Evolutionary conservation across 2,113 vertebrate genomes (phyloP), one percentile per base, ranked within the genome.

Genomic region (Parus major): DNA sequence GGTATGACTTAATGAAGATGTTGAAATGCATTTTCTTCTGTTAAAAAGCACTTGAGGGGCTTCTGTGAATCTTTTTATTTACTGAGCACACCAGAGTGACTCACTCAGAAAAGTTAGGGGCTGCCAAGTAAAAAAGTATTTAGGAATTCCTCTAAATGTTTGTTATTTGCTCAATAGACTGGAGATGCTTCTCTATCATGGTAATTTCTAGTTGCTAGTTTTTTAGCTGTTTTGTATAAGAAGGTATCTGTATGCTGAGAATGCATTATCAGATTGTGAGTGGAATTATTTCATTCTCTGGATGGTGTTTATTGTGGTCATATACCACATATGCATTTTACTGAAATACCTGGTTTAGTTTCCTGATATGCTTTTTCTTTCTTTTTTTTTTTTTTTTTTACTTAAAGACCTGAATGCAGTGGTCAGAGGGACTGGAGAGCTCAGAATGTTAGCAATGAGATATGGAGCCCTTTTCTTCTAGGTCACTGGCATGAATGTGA

Each of bases 401-500:
- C 53, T 56, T 53, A 8, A 78, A 90, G 42, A 60, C 15, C 15
- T 53, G 61, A 87, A 36, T 57, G 36, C 57, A 79, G 57, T 42
- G 35, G 33, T 60, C 6, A 11, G 83, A 86, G 50, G 44, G 42
- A 79, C 73, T 57, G 25, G 73, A 56, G 53, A 82, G 41, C 72
- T 87, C 53, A 64, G 50, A 87, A 55, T 42, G 63, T 66, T 73
- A 22, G 66, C 70, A 90, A 76, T 93, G 93, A 94, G 95, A 94
- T 88, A 80, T 21, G 71, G 78, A 91, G 82, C 78, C 90, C 82
- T 94, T 89, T 93, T 46, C 66, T 95, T 92, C 87, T 72, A 73
- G 92, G 94, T 97, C 93, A 96, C 46, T 85, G 82, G 89, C 87
- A 90, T 95, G 95, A 95, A 94, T 97, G 91, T 96, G 94, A 95